Base-by-base conservation (phyloP, 2,113 vertebrate species). In the Stercorarius parasiticus region DNA sequence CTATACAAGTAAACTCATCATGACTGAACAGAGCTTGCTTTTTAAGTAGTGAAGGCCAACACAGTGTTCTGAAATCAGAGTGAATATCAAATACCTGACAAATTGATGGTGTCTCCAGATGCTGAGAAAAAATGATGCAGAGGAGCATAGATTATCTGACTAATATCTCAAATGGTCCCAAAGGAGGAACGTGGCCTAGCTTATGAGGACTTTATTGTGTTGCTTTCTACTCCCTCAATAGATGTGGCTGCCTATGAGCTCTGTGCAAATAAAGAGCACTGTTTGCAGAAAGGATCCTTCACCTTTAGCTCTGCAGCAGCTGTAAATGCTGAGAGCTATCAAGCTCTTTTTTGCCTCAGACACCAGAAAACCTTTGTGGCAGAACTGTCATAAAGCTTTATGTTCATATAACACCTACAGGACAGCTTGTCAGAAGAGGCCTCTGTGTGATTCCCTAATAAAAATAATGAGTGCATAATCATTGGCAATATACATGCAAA, bases 401-500 rank as follows among this genome's bases (percentile, higher is more conserved):
- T 66, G 43, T 82, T 88, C 50, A 14, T 30, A 11, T 9, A 82
- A 32, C 45, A 82, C 53, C 38, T 91, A 73, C 7, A 56, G 66
- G 34, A 70, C 29, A 69, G 53, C n/a, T 89, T 70, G 25, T 79
- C 52, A 49, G 76, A 80, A 91, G 72, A 87, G 3, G 29, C 21
- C 30, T 83, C 20, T 47, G 34, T 53, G 30, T 82, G 90, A 42
- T 81, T 90, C 30, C 56, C 59, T 82, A 65, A 56, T 92, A 88
- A 90, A 94, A 78, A 81, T 78, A 88, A 95, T 34, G 43, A 89
- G 22, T 85, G 74, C 85, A 91, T 94, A 93, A 95, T 94, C 66
- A 52, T 20, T 69, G 38, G 49, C 64, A 93, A 69, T 86, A 80
- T 82, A 93, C 26, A 77, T 91, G 89, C 43, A 95, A 93, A 96